phyloP scores from a whole-genome alignment of 2,113 vertebrate genomes.

The Gulo gulo region DNA sequence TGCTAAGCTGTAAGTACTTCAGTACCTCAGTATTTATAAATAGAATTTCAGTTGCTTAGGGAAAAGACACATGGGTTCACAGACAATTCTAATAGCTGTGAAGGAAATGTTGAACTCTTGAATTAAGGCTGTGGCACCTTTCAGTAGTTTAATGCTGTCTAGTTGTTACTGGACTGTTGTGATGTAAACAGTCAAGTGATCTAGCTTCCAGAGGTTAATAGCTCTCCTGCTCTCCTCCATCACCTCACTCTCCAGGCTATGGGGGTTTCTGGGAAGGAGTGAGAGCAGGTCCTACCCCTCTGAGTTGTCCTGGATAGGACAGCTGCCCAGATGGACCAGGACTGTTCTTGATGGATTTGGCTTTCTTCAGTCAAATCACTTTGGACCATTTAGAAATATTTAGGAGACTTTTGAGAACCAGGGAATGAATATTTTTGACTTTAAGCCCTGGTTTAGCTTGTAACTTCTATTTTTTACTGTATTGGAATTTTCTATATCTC shows the following conservation, averaged over 20 bases:
- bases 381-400: background rate
- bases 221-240: background rate
- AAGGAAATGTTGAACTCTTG: background rate
- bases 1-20: background rate
- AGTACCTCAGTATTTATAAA: background rate
- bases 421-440: background rate
- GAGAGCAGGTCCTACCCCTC: background rate
- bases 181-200: background rate
- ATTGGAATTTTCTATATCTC: background rate
- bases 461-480: background rate
- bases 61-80: background rate
- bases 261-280: background rate
- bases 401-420: slow-evolving; percentile 7
- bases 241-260: background rate
- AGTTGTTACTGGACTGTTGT: background rate
- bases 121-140: background rate
- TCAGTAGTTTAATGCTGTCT: background rate
- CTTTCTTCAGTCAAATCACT: background rate
- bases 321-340: background rate
- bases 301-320: background rate
- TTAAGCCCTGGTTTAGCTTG: background rate
- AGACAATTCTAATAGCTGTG: background rate
- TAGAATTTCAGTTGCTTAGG: background rate
- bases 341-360: background rate
- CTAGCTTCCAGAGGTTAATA: background rate